Base-by-base conservation (phyloP, 2,113 vertebrate species). In the Mastomys natalensis region DNA sequence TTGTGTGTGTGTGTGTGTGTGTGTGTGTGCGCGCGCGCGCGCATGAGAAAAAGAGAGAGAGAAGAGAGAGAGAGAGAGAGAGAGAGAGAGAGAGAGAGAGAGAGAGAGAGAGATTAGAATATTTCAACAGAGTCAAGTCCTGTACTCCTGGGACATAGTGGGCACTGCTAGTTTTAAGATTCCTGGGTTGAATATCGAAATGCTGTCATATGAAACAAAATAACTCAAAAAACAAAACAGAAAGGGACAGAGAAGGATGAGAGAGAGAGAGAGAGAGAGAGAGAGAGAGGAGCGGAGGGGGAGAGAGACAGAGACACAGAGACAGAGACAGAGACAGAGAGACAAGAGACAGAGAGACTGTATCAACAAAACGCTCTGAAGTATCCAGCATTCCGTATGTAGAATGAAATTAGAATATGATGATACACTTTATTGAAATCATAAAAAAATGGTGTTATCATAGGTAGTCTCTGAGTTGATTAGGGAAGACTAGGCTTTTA, bases 51-150 rank as follows among this genome's bases (percentile, higher is more conserved):
- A 10, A 51, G 51, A 34, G 85, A 85, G 58, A 22, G n/a, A n/a
- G n/a, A n/a, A n/a, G n/a, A n/a, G n/a, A n/a, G n/a, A n/a, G n/a
- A n/a, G n/a, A n/a, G n/a, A n/a, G n/a, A n/a, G 58, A 21, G 58
- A 89, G 40, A 74, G 66, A 89, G 66, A 68, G 66, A 68, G 66
- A 68, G 29, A 68, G 66, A 68, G 66, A 68, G 66, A 68, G 66
- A 68, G 66, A 68, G 31, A 68, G 66, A 68, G 66, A 68, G 66
- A 31, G 82, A 64, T 92, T 51, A 73, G 58, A 89, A 34, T 93
- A 93, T 90, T 89, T 89, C 82, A 21, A 29, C 17, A 60, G 55
- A 51, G 29, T 66, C 3, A 70, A 70, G 31, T 22, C 31, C 45
- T 70, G 3, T 85, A 70, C 45, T 87, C 12, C 12, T 2, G 7